phyloP scores from a whole-genome alignment of 1,140 invertebrate species.

The Stegodyphus dumicola region DNA sequence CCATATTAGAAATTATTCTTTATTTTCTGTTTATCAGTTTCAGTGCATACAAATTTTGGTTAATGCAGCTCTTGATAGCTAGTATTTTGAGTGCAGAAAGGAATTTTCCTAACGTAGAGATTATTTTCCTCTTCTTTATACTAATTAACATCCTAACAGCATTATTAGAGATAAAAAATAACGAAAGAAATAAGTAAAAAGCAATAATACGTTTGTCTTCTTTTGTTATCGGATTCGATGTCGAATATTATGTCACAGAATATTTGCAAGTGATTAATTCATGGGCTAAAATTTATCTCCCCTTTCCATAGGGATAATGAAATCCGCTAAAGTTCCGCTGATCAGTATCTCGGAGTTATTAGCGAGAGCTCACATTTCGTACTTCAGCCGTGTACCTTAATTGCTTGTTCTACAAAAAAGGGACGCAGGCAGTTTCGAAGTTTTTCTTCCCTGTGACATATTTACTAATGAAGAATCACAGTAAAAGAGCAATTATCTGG shows the following conservation, averaged over 20 bases:
- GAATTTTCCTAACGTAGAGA: too few relatives aligned
- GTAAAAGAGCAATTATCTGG: too few relatives aligned
- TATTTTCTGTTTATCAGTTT: too few relatives aligned
- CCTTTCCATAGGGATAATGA: constrained; percentile 23
- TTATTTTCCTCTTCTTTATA: not conserved
- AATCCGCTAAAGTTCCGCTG: constrained; percentile 30
- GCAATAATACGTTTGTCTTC: constrained; percentile 3
- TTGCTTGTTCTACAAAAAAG: constrained; percentile 1
- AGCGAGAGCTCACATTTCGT: not conserved
- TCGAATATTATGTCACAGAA: constrained; percentile 15
- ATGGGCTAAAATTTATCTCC: constrained; percentile 32
- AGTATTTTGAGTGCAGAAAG: too few relatives aligned
- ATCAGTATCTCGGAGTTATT: constrained; percentile 30
- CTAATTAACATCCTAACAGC: constrained; percentile 25
- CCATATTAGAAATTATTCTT: too few relatives aligned
- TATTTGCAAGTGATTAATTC: constrained; percentile 27
- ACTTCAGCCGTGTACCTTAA: constrained; percentile 22
- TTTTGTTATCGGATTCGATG: constrained; percentile 25
- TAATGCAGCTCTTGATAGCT: too few relatives aligned
- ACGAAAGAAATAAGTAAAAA: constrained; percentile 17
- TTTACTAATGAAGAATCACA: too few relatives aligned
- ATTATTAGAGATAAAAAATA: constrained; percentile 12
- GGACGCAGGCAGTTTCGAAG: not conserved
- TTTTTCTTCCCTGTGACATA: not conserved
- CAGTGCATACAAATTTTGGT: too few relatives aligned